phyloP scores from a whole-genome alignment of 2,113 vertebrate species.

The Zosterops pallidus region DNA sequence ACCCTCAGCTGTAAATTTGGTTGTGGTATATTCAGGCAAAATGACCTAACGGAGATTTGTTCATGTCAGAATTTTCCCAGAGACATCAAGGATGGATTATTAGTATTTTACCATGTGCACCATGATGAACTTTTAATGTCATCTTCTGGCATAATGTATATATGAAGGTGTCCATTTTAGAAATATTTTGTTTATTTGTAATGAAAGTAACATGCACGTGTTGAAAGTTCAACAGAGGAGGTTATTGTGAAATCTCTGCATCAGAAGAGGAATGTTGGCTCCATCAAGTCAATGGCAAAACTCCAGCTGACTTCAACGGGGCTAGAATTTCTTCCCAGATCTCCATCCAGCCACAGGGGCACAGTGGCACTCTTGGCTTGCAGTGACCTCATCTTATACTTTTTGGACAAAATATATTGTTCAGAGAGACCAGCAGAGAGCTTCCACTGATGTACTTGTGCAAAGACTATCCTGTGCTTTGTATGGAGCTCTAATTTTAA shows the following conservation, averaged over 20 bases:
- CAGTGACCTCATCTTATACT: background rate
- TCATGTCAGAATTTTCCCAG: conserved; percentile 6
- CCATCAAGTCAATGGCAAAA: background rate
- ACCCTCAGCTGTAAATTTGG: conserved; percentile 41
- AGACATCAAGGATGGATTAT: conserved; percentile 27
- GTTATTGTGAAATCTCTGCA: conserved; percentile 23
- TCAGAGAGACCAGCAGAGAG: background rate
- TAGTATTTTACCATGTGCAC: conserved; percentile 7
- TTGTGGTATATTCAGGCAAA: background rate
- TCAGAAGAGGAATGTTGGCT: conserved; percentile 42
- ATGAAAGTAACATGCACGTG: conserved; percentile 26
- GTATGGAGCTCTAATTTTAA: background rate
- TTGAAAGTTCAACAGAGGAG: conserved; percentile 30
- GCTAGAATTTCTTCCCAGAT: background rate
- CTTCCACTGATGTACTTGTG: background rate
- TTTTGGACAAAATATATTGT: background rate
- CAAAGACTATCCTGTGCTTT: background rate
- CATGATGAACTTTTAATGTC: conserved; percentile 23
- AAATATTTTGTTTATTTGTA: conserved; percentile 41
- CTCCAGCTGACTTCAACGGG: background rate
- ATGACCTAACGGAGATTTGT: background rate
- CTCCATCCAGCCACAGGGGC: background rate
- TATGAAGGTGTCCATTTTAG: background rate
- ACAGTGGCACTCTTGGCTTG: background rate
- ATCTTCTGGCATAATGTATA: background rate